These are phyloP conservation scores for Timandra comae DNA, from an alignment of 2,888 invertebrate species.

Conservation along the genomic window DNA sequence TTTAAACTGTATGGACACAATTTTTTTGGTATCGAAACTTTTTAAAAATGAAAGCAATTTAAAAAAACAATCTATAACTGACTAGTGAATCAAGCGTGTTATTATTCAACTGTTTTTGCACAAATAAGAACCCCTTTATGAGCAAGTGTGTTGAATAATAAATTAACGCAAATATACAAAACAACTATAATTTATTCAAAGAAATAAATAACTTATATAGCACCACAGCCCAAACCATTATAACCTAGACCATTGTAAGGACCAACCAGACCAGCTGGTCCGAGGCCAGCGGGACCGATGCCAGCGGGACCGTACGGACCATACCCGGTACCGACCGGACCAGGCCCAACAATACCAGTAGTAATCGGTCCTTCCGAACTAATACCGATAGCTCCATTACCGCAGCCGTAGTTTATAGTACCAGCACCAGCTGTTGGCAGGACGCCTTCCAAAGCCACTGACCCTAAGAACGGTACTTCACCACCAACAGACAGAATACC, in stretches of 20 bases:
- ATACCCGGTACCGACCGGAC: constrained; percentile 1
- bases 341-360: constrained; percentile 8
- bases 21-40: too few species aligned
- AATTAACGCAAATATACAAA: too few species aligned
- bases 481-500: constrained; percentile 13
- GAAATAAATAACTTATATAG: too few species aligned
- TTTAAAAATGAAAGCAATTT: too few species aligned
- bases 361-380: constrained; percentile 6
- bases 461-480: constrained; percentile 26
- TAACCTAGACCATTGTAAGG: constrained; percentile 2
- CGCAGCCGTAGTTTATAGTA: constrained; percentile 20
- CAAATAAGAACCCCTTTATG: too few species aligned
- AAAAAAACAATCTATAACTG: too few species aligned
- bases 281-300: constrained; percentile 2
- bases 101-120: too few species aligned
- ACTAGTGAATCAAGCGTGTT: too few species aligned
- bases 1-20: too few species aligned
- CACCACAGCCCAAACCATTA: constrained; percentile 1
- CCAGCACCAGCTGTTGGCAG: constrained; percentile 29
- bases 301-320: constrained; percentile 2
- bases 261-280: too few species aligned
- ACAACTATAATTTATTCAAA: too few species aligned
- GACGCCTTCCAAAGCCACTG: constrained; percentile 30
- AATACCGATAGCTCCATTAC: constrained; percentile 9
- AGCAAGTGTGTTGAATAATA: too few species aligned